Percentiles rank a stretch among this genome's conserved stretches.
Evolutionary conservation across 2,797 vertebrate genomes (phyloP).

Genomic region (Anomalospiza imberbis): DNA sequence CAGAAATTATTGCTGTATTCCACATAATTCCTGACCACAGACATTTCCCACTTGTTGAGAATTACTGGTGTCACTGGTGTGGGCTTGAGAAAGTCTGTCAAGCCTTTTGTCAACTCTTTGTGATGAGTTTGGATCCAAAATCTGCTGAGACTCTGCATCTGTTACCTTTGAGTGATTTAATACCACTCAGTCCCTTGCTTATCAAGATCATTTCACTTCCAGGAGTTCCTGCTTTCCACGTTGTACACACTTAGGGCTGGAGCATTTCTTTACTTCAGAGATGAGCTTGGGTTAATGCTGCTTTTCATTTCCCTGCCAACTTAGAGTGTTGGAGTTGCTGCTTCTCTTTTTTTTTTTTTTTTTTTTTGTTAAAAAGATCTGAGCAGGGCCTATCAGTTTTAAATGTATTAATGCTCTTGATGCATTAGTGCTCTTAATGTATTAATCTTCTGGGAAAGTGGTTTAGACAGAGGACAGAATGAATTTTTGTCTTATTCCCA

Average conservation of each 20-base stretch:
- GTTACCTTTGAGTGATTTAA: neutral
- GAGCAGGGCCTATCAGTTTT: neutral
- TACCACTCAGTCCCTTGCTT: neutral
- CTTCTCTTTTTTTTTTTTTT: neutral
- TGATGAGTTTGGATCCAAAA: neutral
- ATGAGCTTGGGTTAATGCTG: neutral
- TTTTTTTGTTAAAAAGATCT: neutral
- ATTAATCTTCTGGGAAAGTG: neutral
- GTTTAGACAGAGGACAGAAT: neutral
- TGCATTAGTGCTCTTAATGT: neutral
- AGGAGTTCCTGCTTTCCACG: neutral
- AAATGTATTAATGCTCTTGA: neutral
- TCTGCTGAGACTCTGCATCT: neutral
- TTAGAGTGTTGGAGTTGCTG: neutral
- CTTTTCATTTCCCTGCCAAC: neutral
- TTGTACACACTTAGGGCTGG: neutral
- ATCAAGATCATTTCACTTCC: neutral
- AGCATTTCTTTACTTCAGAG: neutral
- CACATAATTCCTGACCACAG: rapidly evolving
- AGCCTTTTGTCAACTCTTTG: neutral
- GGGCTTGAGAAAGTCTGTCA: neutral
- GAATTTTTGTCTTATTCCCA: neutral
- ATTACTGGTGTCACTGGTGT: neutral
- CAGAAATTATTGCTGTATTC: neutral
- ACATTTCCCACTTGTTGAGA: neutral